Evolutionary conservation across 2,797 vertebrate genomes (phyloP).

Genomic region (Enteromius argenteus): DNA sequence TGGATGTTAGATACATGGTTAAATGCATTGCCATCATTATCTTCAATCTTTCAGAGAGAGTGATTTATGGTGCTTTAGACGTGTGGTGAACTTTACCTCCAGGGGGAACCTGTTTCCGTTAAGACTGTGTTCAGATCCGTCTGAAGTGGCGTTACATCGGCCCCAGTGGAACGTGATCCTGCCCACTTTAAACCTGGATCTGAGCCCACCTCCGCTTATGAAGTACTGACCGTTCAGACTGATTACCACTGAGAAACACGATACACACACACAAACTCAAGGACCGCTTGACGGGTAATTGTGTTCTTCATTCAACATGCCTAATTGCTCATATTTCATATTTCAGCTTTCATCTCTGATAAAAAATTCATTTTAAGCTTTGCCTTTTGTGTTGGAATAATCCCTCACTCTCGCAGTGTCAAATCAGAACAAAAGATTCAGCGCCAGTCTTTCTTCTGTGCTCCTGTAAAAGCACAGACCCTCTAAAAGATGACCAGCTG

Average conservation of each 20-base stretch:
- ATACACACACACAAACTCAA: slow-evolving; percentile 43
- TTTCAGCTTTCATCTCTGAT: slow-evolving; percentile 32
- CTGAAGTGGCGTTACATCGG: slow-evolving; percentile 90
- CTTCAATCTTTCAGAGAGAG: neutral
- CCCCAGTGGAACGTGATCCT: slow-evolving; percentile 97
- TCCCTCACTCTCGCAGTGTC: slow-evolving; percentile 1
- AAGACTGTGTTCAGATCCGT: slow-evolving; percentile 95
- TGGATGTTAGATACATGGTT: neutral
- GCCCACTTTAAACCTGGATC: slow-evolving; percentile 86
- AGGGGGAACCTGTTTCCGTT: slow-evolving; percentile 93
- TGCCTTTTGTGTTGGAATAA: slow-evolving; percentile 20
- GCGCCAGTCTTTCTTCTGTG: neutral
- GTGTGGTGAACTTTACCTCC: slow-evolving; percentile 79
- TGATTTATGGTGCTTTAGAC: neutral
- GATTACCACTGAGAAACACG: slow-evolving; percentile 85
- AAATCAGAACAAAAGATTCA: slow-evolving; percentile 9
- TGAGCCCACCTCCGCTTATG: slow-evolving; percentile 90
- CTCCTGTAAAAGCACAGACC: slow-evolving; percentile 12
- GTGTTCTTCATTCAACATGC: neutral
- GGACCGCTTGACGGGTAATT: neutral
- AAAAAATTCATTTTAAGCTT: slow-evolving; percentile 25
- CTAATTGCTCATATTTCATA: slow-evolving; percentile 39
- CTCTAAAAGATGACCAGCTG: neutral
- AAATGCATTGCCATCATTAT: neutral
- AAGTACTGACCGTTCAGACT: slow-evolving; percentile 88